Evolutionary conservation across 2,113 vertebrate genomes (phyloP).

Genomic region (Ursus arctos): DNA sequence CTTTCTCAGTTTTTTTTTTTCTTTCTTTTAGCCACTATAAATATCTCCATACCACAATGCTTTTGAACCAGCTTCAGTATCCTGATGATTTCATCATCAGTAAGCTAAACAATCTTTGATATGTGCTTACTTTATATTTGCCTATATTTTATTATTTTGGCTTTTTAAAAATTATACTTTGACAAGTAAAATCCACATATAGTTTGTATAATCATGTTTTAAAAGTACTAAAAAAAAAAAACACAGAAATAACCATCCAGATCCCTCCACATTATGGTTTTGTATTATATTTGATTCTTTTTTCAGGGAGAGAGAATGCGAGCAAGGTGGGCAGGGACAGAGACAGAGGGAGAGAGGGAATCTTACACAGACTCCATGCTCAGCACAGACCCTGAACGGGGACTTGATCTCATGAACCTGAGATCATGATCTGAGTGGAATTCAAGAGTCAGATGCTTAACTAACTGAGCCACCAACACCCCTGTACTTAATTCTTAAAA

Average conservation of each 20-base stretch:
- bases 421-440: background rate
- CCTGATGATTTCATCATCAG: background rate
- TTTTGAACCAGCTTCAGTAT: background rate
- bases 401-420: background rate
- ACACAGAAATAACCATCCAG: background rate
- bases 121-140: background rate
- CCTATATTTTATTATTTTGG: background rate
- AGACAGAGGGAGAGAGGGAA: background rate
- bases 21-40: background rate
- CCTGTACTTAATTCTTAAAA: background rate
- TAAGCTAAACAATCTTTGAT: background rate
- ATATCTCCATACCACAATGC: background rate
- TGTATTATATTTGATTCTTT: background rate
- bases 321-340: background rate
- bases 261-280: background rate
- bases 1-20: background rate
- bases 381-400: background rate
- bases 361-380: background rate
- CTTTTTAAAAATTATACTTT: constrained; percentile 1
- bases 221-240: background rate
- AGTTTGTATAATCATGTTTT: background rate
- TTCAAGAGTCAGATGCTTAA: background rate
- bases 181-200: background rate
- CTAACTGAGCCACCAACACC: background rate
- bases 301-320: background rate